phyloP scores from a whole-genome alignment of 2,113 vertebrate species.

The Ancistrus triradiatus region DNA sequence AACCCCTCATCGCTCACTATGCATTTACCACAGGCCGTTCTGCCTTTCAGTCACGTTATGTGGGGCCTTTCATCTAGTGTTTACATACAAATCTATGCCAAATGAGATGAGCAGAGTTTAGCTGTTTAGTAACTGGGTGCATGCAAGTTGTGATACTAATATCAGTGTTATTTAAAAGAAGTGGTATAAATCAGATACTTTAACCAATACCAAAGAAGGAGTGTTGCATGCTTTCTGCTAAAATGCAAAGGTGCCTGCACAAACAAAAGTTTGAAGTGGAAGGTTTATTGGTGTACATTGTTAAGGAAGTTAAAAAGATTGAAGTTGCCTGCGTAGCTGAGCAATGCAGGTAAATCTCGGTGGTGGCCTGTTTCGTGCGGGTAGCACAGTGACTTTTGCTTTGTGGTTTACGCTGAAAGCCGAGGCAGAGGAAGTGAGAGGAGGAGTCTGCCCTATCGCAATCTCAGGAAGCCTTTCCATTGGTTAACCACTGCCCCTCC shows the following conservation, averaged over 20 bases:
- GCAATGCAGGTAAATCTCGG: conserved; percentile 42
- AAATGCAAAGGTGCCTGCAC: too few species aligned
- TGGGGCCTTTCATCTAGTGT: conserved; percentile 19
- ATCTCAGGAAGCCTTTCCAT: conserved; percentile 62
- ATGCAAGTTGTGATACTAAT: not conserved
- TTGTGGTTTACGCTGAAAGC: conserved; percentile 44
- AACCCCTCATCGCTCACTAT: conserved; percentile 18
- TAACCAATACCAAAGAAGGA: too few species aligned
- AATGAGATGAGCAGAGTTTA: conserved; percentile 8
- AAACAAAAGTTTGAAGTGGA: too few species aligned
- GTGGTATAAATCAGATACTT: too few species aligned
- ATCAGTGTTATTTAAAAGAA: not conserved
- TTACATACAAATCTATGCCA: conserved; percentile 35
- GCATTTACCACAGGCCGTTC: not conserved
- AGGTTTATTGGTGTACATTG: not conserved
- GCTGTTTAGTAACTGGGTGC: conserved; percentile 1
- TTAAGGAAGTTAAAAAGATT: too few species aligned
- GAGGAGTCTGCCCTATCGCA: conserved; percentile 40
- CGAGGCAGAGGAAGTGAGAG: conserved; percentile 38
- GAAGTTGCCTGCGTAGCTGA: too few species aligned
- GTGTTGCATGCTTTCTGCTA: too few species aligned
- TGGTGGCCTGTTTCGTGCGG: conserved; percentile 40
- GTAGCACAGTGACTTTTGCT: conserved; percentile 41
- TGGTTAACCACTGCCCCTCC: conserved; percentile 64
- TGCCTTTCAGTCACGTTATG: conserved; percentile 7